Conservation (phyloP, 2,888 invertebrate species). For the Xylocampa areola region DNA sequence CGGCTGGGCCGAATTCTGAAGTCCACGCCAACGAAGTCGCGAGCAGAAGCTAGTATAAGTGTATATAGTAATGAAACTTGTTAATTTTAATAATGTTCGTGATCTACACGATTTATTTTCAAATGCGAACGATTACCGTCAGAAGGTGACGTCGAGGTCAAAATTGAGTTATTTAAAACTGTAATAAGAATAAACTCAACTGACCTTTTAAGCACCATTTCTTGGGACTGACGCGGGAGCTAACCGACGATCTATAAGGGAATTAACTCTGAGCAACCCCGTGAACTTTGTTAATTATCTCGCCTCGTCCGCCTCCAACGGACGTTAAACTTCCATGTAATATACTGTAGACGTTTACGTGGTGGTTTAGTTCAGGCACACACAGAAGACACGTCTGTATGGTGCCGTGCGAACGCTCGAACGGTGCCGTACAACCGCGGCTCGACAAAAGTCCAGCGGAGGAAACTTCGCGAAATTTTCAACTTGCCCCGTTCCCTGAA, state of each 20-base stretch:
- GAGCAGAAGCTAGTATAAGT: too few relatives aligned
- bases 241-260: slow-evolving; percentile 65
- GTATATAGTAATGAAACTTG: too few relatives aligned
- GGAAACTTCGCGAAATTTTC: slow-evolving; percentile 48
- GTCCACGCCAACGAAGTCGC: too few relatives aligned
- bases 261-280: slow-evolving; percentile 61
- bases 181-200: slow-evolving; percentile 13
- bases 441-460: slow-evolving; percentile 27
- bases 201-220: slow-evolving; percentile 37
- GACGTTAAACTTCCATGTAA: slow-evolving; percentile 56
- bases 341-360: slow-evolving; percentile 56
- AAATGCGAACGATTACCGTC: too few relatives aligned
- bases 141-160: too few relatives aligned
- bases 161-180: not conserved
- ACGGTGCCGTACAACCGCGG: not conserved
- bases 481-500: slow-evolving; percentile 40
- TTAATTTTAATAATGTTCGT: too few relatives aligned
- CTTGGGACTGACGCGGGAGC: slow-evolving; percentile 34
- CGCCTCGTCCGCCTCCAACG: slow-evolving; percentile 57
- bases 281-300: slow-evolving; percentile 79
- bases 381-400: slow-evolving; percentile 21
- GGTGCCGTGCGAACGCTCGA: not conserved
- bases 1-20: too few relatives aligned
- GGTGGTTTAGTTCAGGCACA: slow-evolving; percentile 49
- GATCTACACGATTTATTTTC: too few relatives aligned